Base-by-base conservation (phyloP, 2,888 invertebrate species). In the Thumatha senex region DNA sequence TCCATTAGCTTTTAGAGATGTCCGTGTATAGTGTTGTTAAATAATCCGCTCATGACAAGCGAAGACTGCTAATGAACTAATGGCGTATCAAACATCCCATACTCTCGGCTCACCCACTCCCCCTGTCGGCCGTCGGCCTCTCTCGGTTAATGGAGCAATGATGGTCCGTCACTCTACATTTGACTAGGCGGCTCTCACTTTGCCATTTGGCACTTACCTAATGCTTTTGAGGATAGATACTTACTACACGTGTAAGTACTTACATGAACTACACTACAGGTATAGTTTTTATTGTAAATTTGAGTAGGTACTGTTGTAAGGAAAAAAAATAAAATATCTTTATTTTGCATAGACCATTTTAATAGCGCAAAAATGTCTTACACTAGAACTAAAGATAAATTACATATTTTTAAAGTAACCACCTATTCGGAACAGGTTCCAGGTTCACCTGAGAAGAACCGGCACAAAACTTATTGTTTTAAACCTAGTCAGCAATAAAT, bases 91-190 rank as follows among this genome's bases (percentile, higher is more conserved):
- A 84, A 82, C 80, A 83, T 78, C 80, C 78, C 76, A 67, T 67
- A 63, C 68, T 69, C 60, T 72, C 63, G 60, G 61, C 72, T 61
- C 71, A 53, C 52, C 48, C 48, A 40, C 65, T 67, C 58, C 73
- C 67, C 70, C 70, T 64, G 69, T 44, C 40, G 64, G 67, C 55
- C 72, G 56, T 61, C 68, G 65, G 53, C 63, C 64, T 70, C 76
- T 73, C 78, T 75, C 76, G 61, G 76, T 74, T 90, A 90, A 90
- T 90, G 90, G 89, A 88, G 80, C 82, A 78, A 74, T 82, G 86
- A 83, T 87, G 88, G 86, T 84, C 86, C 85, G 88, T 89, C 90
- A 89, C 85, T 89, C 83, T 78, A 86, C 83, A 89, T 89, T 89
- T 87, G 88, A 89, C 88, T 88, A 82, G 88, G 76, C 80, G 81